These are phyloP conservation scores for Spodoptera litura DNA, from an alignment of 1,140 invertebrate genomes.

Conservation along the genomic window DNA sequence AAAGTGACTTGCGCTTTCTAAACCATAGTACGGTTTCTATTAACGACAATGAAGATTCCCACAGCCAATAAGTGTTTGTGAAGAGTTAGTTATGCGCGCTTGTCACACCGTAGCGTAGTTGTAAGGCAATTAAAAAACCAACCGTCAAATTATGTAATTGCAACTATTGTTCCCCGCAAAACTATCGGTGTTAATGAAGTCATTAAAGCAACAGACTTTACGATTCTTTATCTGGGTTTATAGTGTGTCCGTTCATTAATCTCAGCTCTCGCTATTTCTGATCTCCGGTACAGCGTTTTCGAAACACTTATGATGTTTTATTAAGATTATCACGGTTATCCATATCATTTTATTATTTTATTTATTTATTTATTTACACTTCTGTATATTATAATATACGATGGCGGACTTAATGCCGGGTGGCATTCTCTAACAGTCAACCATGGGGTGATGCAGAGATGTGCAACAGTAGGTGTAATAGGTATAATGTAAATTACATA, in stretches of 20 bases:
- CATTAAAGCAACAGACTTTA: not conserved
- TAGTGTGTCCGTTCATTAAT: not conserved
- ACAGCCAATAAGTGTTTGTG: conserved; percentile 35
- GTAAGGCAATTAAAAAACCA: conserved; percentile 24
- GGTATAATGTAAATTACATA: too few species aligned
- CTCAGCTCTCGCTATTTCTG: not conserved
- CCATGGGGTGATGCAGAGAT: too few species aligned
- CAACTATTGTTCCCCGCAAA: not conserved
- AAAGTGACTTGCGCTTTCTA: conserved; percentile 63
- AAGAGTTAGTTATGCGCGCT: conserved; percentile 30
- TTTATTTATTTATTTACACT: too few species aligned
- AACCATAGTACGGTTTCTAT: conserved; percentile 41
- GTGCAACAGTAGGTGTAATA: too few species aligned
- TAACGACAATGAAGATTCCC: conserved; percentile 44
- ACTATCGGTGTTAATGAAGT: conserved; percentile 9
- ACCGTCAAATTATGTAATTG: conserved; percentile 25
- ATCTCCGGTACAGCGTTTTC: not conserved
- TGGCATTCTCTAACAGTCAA: too few species aligned
- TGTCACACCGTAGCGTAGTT: conserved; percentile 48
- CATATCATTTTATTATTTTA: too few species aligned
- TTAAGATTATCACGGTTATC: too few species aligned
- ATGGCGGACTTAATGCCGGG: too few species aligned
- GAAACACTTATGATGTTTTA: too few species aligned
- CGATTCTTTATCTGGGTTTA: not conserved
- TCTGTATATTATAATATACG: too few species aligned